phyloP scores from a whole-genome alignment of 2,113 vertebrate genomes.

The Hippopotamus amphibius region DNA sequence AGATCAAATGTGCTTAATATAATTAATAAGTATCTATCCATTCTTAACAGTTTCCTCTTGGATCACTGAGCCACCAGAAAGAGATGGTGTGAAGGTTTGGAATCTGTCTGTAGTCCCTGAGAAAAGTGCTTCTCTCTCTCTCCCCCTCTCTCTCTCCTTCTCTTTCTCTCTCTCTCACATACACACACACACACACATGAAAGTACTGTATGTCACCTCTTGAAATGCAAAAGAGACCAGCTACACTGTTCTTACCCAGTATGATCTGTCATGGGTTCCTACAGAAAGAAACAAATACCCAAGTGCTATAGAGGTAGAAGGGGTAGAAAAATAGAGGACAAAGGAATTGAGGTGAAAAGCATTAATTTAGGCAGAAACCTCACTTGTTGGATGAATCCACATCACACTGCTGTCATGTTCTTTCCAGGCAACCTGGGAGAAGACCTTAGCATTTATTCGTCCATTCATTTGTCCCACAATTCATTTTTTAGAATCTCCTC shows the following conservation, averaged over 20 bases:
- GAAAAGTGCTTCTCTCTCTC: neutral
- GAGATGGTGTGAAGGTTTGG: neutral
- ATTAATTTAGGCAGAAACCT: neutral
- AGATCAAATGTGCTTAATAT: neutral
- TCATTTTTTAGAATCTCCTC: neutral
- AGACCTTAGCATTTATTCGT: neutral
- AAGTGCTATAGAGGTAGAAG: neutral
- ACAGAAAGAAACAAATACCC: neutral
- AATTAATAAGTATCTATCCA: neutral
- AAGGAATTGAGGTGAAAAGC: neutral
- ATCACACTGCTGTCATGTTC: neutral
- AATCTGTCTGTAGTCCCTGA: neutral
- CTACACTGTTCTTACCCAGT: accelerated
- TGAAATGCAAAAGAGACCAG: neutral
- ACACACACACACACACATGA: neutral
- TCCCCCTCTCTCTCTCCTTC: neutral
- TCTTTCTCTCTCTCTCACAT: neutral
- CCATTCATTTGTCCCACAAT: neutral
- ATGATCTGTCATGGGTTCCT: neutral
- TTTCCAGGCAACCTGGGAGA: neutral
- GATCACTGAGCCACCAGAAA: neutral
- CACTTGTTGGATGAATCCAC: neutral
- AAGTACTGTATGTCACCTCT: neutral
- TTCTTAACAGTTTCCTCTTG: neutral
- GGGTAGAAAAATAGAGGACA: neutral